These are phyloP conservation scores for Paramuricea clavata DNA, from an alignment of 92 coral and sea anemone genomes.

Conservation along the genomic window DNA sequence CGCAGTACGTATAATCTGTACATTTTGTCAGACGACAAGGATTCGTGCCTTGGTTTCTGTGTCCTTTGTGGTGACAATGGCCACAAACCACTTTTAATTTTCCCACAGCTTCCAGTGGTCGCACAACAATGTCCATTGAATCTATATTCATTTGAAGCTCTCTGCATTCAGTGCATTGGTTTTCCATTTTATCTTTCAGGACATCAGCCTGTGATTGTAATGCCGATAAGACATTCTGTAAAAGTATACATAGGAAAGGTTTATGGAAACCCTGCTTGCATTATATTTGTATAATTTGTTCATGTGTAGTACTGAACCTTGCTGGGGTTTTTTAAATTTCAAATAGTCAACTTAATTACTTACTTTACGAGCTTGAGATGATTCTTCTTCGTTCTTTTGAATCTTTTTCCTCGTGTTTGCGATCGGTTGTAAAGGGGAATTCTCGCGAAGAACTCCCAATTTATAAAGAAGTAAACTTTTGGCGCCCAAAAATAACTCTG, in stretches of 20 bases:
- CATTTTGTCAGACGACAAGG: constrained; percentile 58
- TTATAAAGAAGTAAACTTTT: constrained; percentile 23
- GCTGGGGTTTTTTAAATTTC: too few relatives aligned
- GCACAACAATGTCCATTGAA: constrained; percentile 48
- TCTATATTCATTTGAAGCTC: constrained; percentile 56
- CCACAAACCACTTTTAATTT: constrained; percentile 46
- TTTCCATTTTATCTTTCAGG: constrained; percentile 30
- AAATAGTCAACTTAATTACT: too few relatives aligned
- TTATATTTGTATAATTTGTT: too few relatives aligned
- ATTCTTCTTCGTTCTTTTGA: background rate
- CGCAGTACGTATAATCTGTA: constrained; percentile 55
- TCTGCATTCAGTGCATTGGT: constrained; percentile 33
- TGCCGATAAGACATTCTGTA: constrained; percentile 35
- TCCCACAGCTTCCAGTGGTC: constrained; percentile 59
- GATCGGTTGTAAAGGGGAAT: constrained; percentile 31
- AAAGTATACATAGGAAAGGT: too few relatives aligned
- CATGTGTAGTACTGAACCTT: too few relatives aligned
- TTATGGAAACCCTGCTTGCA: too few relatives aligned
- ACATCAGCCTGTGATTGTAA: constrained; percentile 37
- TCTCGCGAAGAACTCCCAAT: background rate
- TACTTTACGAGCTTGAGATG: background rate
- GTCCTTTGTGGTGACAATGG: constrained; percentile 61
- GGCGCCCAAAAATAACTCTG: constrained; percentile 10
- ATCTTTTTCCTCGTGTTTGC: background rate
- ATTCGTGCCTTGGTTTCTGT: constrained; percentile 50